phyloP scores from a whole-genome alignment of 1,140 invertebrate species.

The Olivierus martensii region DNA sequence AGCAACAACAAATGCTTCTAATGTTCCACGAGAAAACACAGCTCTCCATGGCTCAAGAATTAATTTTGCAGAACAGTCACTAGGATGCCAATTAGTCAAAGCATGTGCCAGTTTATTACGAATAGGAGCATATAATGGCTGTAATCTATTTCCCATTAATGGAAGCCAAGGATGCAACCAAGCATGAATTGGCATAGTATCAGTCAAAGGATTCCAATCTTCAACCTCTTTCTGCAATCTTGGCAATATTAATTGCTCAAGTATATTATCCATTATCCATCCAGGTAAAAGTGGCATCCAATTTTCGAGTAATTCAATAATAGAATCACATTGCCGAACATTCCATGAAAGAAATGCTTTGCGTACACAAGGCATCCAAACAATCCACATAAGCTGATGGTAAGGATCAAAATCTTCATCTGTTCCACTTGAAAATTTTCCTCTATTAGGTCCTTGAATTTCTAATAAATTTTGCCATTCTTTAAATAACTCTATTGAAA shows the following conservation, averaged over 20 bases:
- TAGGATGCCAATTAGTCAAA: conserved; percentile 79
- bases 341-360: conserved; percentile 57
- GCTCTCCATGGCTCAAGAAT: conserved; percentile 84
- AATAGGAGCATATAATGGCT: conserved; percentile 81
- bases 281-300: conserved; percentile 67
- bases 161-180: conserved; percentile 96
- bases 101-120: conserved; percentile 79
- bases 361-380: conserved; percentile 70
- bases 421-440: background rate
- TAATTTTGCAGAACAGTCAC: conserved; percentile 76
- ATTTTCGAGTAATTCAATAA: conserved; percentile 61
- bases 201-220: conserved; percentile 86
- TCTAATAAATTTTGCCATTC: conserved; percentile 56
- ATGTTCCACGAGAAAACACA: conserved; percentile 64
- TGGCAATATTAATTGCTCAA: conserved; percentile 67
- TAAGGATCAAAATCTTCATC: conserved; percentile 48
- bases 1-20: conserved; percentile 70
- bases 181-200: conserved; percentile 82
- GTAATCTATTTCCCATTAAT: conserved; percentile 53
- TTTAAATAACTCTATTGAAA: conserved; percentile 46
- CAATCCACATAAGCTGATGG: conserved; percentile 70
- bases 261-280: conserved; percentile 69
- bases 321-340: conserved; percentile 49
- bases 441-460: background rate
- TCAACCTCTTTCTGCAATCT: conserved; percentile 63